phyloP scores from a whole-genome alignment of 2,888 invertebrate species.

The Meliscaeva auricollis region DNA sequence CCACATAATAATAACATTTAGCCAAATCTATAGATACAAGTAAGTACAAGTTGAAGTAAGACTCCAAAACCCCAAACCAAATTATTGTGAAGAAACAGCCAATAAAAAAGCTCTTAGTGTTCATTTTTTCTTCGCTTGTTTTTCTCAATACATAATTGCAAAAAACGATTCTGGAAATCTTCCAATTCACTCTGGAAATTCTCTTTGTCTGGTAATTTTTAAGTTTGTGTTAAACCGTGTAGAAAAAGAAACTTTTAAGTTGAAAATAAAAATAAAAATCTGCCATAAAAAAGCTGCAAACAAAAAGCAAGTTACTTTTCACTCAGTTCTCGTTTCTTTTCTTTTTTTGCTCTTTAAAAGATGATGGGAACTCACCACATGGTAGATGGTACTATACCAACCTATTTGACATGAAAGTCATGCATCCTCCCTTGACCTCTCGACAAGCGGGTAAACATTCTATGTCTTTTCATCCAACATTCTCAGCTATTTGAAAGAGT shows the following conservation, averaged over 20 bases:
- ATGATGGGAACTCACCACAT: conserved; percentile 30
- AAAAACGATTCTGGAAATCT: conserved; percentile 29
- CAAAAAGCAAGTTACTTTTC: not conserved
- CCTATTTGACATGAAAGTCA: not conserved
- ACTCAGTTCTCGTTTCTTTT: not conserved
- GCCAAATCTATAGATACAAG: too few relatives aligned
- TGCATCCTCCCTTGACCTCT: not conserved
- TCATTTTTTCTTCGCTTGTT: conserved; percentile 13
- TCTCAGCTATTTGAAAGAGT: not conserved
- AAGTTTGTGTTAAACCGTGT: conserved; percentile 66
- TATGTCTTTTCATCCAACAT: not conserved
- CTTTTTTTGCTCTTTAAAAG: not conserved
- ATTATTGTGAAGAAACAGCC: conserved; percentile 1
- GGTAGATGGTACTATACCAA: too few relatives aligned
- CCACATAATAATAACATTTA: too few relatives aligned
- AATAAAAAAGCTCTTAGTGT: conserved; percentile 28
- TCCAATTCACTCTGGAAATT: conserved; percentile 44
- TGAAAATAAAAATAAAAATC: conserved; percentile 13
- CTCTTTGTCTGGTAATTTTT: conserved; percentile 69
- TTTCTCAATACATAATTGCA: conserved; percentile 36
- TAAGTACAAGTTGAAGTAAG: not conserved
- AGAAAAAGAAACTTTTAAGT: conserved; percentile 70
- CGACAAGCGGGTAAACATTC: not conserved
- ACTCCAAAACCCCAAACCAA: not conserved
- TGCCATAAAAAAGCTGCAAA: conserved; percentile 45